Conservation (phyloP, 2,888 invertebrate genomes). For the Protodeltote pygarga region DNA sequence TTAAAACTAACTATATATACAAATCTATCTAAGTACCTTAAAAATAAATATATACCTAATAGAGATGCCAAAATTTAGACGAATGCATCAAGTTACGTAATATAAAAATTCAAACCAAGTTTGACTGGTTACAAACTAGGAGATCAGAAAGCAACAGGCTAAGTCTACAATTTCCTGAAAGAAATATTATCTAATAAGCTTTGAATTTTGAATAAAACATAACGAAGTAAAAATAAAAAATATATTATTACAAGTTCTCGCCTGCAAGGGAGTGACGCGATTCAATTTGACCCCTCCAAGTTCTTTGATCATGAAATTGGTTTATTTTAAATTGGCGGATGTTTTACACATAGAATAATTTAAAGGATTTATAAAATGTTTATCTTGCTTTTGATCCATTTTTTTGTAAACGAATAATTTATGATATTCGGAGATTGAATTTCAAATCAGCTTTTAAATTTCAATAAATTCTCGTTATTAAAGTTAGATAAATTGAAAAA, state of each 20-base stretch:
- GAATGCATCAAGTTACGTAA: slow-evolving; percentile 28
- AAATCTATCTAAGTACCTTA: too few relatives aligned
- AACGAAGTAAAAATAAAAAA: slow-evolving; percentile 63
- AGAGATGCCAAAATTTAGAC: too few relatives aligned
- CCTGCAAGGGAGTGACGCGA: slow-evolving; percentile 39
- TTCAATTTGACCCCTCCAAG: slow-evolving; percentile 52
- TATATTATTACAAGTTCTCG: slow-evolving; percentile 47
- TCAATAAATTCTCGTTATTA: too few relatives aligned
- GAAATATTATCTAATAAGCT: slow-evolving; percentile 49
- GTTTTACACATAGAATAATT: not conserved
- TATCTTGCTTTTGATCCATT: slow-evolving; percentile 4
- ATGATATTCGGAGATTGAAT: too few relatives aligned
- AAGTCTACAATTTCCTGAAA: slow-evolving; percentile 54
- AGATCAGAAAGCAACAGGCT: slow-evolving; percentile 34
- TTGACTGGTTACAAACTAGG: slow-evolving; percentile 33
- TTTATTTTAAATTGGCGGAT: slow-evolving; percentile 39
- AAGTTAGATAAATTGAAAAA: too few relatives aligned
- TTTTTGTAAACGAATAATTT: too few relatives aligned
- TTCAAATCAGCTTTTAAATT: too few relatives aligned
- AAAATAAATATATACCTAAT: too few relatives aligned
- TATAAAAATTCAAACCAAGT: slow-evolving; percentile 24
- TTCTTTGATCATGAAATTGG: slow-evolving; percentile 66
- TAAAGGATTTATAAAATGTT: not conserved
- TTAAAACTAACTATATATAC: too few relatives aligned
- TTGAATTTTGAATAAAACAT: slow-evolving; percentile 66